phyloP scores from a whole-genome alignment of 2,113 vertebrate genomes.

The Gobiocypris rarus region DNA sequence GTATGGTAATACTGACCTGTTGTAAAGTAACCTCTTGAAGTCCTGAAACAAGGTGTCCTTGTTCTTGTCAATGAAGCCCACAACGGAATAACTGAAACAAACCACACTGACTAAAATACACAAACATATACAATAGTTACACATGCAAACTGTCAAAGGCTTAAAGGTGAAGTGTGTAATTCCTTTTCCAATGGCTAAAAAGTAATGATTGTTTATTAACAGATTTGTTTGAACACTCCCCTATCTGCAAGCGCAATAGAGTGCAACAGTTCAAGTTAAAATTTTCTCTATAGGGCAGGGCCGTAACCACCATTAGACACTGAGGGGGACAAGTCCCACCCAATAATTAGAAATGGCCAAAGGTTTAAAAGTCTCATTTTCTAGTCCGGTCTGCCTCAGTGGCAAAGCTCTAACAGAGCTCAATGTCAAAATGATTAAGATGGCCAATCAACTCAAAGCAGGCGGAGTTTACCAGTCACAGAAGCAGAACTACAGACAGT shows the following conservation, averaged over 20 bases:
- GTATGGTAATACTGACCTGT: conserved; percentile 81
- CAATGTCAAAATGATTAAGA: no score
- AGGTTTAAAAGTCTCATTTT: no score
- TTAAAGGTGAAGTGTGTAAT: background rate
- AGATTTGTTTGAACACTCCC: no score
- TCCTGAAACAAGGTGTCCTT: conserved; percentile 99
- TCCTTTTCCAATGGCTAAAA: background rate
- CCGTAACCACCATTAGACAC: no score
- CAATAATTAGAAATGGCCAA: no score
- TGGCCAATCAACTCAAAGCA: no score
- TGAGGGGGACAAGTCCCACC: no score
- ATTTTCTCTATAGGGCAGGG: background rate
- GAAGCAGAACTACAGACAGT: no score
- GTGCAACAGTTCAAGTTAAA: background rate
- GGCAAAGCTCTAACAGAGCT: no score
- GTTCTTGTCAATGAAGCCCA: conserved; percentile 98
- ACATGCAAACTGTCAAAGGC: background rate
- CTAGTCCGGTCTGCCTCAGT: no score
- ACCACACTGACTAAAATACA: background rate
- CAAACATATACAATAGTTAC: background rate
- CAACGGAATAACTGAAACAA: conserved; percentile 86
- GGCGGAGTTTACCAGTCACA: no score
- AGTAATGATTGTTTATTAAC: no score
- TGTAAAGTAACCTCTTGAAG: conserved; percentile 97
- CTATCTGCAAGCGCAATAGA: background rate